phyloP scores from a whole-genome alignment of 2,113 vertebrate genomes.

The Phalacrocorax pelagicus region DNA sequence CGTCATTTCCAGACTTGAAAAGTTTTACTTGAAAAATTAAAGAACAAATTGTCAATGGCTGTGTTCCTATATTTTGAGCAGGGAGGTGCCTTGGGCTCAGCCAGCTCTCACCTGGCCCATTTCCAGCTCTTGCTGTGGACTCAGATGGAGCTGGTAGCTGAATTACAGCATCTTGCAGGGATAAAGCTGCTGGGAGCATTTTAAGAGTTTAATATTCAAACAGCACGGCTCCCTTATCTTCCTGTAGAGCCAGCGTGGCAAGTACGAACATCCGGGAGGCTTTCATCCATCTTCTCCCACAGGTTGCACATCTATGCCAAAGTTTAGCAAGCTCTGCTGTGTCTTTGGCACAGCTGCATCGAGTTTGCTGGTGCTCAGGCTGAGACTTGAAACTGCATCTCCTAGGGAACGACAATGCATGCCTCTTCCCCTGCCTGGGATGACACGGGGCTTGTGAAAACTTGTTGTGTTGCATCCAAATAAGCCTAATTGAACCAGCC shows the following conservation, averaged over 20 bases:
- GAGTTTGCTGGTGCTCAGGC: not conserved
- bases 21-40: not conserved
- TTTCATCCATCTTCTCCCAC: not conserved
- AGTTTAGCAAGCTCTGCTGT: not conserved
- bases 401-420: fast-evolving
- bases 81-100: not conserved
- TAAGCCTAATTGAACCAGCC: not conserved
- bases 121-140: not conserved
- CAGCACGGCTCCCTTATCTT: not conserved
- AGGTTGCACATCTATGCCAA: not conserved
- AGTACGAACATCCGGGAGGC: not conserved
- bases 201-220: conserved; percentile 23
- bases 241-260: not conserved
- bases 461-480: not conserved
- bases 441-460: not conserved
- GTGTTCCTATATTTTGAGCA: not conserved
- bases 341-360: not conserved
- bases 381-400: not conserved
- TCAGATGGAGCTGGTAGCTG: not conserved
- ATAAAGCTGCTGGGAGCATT: not conserved
- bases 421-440: fast-evolving
- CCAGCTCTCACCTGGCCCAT: not conserved
- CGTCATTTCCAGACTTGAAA: not conserved
- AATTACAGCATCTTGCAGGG: fast-evolving
- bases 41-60: not conserved